A percentile compares a stretch with the other conserved stretches of the same genome.
Evolutionary conservation across 2,888 invertebrate species (phyloP).

Genomic region (Drosophila testacea): DNA sequence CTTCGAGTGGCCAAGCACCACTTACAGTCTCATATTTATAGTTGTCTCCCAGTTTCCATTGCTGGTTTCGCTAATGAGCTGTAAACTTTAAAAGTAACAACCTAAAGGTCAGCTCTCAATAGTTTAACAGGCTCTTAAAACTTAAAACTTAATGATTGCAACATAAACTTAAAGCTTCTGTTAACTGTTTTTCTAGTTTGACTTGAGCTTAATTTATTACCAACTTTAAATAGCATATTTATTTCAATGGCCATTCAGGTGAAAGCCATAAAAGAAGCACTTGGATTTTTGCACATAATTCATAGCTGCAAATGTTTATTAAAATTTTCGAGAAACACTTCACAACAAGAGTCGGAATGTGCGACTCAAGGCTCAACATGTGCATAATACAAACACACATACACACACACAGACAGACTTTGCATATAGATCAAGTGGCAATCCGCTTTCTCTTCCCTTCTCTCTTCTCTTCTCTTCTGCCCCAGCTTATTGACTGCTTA

Average conservation of each 20-base stretch:
- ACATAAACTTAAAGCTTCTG: conserved; percentile 5
- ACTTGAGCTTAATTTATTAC: conserved; percentile 41
- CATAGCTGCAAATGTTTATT: conserved; percentile 65
- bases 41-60: conserved; percentile 15
- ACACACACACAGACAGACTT: conserved; percentile 17
- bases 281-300: conserved; percentile 47
- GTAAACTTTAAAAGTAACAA: conserved; percentile 49
- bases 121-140: conserved; percentile 2
- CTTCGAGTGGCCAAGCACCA: conserved; percentile 51
- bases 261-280: conserved; percentile 14
- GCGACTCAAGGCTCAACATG: conserved; percentile 63
- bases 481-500: conserved; percentile 69
- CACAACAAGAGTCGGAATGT: conserved; percentile 21
- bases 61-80: conserved; percentile 50
- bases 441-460: conserved; percentile 10
- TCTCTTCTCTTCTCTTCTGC: conserved; percentile 15
- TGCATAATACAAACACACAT: conserved; percentile 59
- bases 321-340: conserved; percentile 49
- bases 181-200: neutral
- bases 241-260: conserved; percentile 23
- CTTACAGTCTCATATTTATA: conserved; percentile 67
- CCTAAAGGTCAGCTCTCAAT: conserved; percentile 18
- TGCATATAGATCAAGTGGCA: conserved; percentile 69
- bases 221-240: conserved; percentile 25
- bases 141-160: neutral